These are phyloP conservation scores for Agrypnus murinus DNA, from an alignment of 2,888 invertebrate species.

Conservation along the genomic window DNA sequence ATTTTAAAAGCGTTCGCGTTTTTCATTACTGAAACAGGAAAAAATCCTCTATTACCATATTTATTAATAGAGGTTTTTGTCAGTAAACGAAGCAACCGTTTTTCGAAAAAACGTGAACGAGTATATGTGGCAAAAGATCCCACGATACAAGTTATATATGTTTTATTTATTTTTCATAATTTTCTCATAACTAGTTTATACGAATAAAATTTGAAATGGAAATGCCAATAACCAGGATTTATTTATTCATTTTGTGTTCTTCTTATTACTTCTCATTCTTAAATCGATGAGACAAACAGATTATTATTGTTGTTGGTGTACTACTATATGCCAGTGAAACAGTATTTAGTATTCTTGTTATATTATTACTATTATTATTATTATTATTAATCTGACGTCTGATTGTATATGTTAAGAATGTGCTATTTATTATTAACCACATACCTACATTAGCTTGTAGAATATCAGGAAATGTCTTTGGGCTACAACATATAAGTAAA, in stretches of 20 bases:
- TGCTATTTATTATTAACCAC: too few relatives aligned
- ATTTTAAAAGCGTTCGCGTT: slow-evolving; percentile 34
- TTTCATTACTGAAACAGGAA: slow-evolving; percentile 16
- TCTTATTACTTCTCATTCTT: slow-evolving; percentile 32
- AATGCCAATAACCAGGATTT: slow-evolving; percentile 48
- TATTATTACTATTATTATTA: background rate
- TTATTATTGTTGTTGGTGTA: slow-evolving; percentile 22
- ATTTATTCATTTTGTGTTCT: slow-evolving; percentile 11
- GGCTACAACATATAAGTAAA: too few relatives aligned
- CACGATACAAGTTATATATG: slow-evolving; percentile 59
- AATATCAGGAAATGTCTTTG: too few relatives aligned
- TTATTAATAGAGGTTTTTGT: slow-evolving; percentile 46
- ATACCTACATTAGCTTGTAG: too few relatives aligned
- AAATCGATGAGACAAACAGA: slow-evolving; percentile 33
- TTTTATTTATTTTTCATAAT: slow-evolving; percentile 62
- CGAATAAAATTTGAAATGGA: slow-evolving; percentile 59
- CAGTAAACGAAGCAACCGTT: slow-evolving; percentile 51
- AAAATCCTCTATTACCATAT: slow-evolving; percentile 41
- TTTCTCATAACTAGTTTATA: slow-evolving; percentile 55
- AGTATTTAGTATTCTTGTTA: too few relatives aligned
- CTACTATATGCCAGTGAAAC: too few relatives aligned
- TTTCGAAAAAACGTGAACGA: slow-evolving; percentile 53
- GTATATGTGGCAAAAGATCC: slow-evolving; percentile 52
- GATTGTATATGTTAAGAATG: too few relatives aligned
- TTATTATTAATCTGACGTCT: too few relatives aligned